Evolutionary conservation across 2,113 vertebrate species (phyloP), one percentile per base, ranked within the genome.

Genomic region (Nothobranchius kuhntae): DNA sequence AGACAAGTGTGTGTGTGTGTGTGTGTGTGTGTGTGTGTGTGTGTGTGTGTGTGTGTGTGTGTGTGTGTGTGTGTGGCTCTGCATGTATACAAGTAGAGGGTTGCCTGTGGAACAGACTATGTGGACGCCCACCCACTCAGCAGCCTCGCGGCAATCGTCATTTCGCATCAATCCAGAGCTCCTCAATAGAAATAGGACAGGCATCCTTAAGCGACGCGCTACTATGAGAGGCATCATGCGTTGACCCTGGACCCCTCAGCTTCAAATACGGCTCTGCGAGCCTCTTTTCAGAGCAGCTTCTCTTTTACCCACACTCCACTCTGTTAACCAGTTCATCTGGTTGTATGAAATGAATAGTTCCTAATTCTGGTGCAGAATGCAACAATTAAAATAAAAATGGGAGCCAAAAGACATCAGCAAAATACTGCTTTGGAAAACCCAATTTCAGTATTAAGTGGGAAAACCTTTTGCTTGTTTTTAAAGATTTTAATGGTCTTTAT

Each of bases 121-220:
- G 89, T 91, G 89, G 91, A 90, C 86, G 82, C 90, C 87, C 91
- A 89, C 89, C 87, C 90, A 85, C 87, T 89, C 88, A 76, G 78
- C 66, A 81, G 86, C 91, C 90, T 90, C 68, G 73, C 86, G 82
- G 93, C 89, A 84, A 68, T 90, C 86, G 89, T 94, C 93, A 90
- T 91, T 91, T 91, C 77, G 74, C 89, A 93, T 94, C 91, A 93
- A 90, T 93, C 91, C 82, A 89, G 86, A 68, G 83, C 67, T 89
- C 80, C 86, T 90, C 91, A 89, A 90, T 91, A 93, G 91, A 93
- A 93, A 91, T 90, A 94, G 91, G 87, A 90, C 85, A 88, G 84
- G 72, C 78, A 53, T 90, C 89, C 89, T 91, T 80, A 89, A 89
- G 89, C 88, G 73, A 89, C 75, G 64, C 64, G 53, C 71, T 71